Evolutionary conservation across 2,113 vertebrate species (phyloP), one percentile per base, ranked within the genome.

Genomic region (Lamprologus sp.): DNA sequence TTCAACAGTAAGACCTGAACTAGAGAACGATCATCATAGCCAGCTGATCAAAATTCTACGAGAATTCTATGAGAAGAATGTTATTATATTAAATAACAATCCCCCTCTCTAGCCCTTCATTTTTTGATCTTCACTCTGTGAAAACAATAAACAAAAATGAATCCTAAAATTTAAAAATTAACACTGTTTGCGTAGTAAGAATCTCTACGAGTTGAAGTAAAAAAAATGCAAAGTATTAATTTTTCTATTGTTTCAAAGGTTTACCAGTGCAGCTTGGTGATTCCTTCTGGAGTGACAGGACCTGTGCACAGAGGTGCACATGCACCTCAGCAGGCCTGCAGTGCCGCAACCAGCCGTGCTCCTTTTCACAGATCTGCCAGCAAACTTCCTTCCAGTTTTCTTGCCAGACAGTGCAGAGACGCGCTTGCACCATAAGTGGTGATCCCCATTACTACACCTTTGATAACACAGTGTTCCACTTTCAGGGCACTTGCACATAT

Each of bases 361-460:
- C 70, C 53, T 94, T 63, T 28, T 93, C 93, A 31, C 92, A 95
- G 86, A 68, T 80, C 17, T 95, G 95, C 68, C 87, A 5, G 5
- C 37, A 40, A 2, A 35, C 58, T 19, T 23, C 79, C 12, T 92
- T 93, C 54, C 89, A 88, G 26, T 93, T 92, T 9, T 40, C 81
- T 42, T 95, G 94, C 75, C 86, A 90, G 90, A 90, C 93, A 1
- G 83, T 95, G 26, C 90, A 31, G 26, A 87, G 91, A 17, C 7
- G 65, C 2, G 88, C 92, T 23, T 96, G 96, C 90, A 94, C 83
- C 21, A 85, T 95, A 55, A 88, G 82, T 58, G 94, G 94, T 1
- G 95, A 96, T 83, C 92, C 92, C 7, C 96, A 96, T 87, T 96
- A 95, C 88, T 88, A 84, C 53, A 96, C 94, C n/a, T 96, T 96